Conservation (phyloP, 2,113 vertebrate species). For the Cyphomyrus discorhynchus region DNA sequence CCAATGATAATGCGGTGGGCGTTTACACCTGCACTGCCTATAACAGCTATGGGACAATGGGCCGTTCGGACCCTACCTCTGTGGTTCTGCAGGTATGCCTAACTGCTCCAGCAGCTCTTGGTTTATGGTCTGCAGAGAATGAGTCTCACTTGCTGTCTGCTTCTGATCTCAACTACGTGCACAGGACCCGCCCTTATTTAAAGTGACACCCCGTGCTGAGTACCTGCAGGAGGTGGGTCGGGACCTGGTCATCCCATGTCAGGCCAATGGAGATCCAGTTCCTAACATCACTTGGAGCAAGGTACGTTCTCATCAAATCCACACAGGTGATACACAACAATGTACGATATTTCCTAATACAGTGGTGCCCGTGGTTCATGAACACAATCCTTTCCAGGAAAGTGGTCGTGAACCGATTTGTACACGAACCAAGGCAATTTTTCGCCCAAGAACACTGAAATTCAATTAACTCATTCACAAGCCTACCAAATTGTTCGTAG, state of each 20-base stretch:
- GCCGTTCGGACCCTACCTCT: constrained; percentile 70
- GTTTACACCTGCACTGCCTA: constrained; percentile 85
- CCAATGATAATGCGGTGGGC: constrained; percentile 83
- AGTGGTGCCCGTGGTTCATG: too few relatives aligned
- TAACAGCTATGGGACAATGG: constrained; percentile 87
- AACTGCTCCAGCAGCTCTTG: background rate
- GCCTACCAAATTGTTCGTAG: too few relatives aligned
- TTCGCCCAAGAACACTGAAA: too few relatives aligned
- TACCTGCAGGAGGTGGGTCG: constrained; percentile 91
- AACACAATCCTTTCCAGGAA: too few relatives aligned
- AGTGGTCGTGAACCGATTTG: too few relatives aligned
- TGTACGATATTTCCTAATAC: background rate
- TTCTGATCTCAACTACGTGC: background rate
- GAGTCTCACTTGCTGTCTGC: background rate
- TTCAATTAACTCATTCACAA: too few relatives aligned
- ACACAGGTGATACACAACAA: background rate
- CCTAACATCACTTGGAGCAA: constrained; percentile 82
- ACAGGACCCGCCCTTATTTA: constrained; percentile 80
- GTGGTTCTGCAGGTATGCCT: constrained; percentile 79
- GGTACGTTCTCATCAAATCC: constrained; percentile 50
- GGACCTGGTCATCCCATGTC: constrained; percentile 78
- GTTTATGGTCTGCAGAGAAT: background rate
- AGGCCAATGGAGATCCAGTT: constrained; percentile 69
- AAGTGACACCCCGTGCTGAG: constrained; percentile 67
- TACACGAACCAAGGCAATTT: too few relatives aligned